Percentiles rank a stretch among this genome's conserved stretches.
Conservation (phyloP, 1,140 invertebrate genomes). For the Hormaphis cornu region DNA sequence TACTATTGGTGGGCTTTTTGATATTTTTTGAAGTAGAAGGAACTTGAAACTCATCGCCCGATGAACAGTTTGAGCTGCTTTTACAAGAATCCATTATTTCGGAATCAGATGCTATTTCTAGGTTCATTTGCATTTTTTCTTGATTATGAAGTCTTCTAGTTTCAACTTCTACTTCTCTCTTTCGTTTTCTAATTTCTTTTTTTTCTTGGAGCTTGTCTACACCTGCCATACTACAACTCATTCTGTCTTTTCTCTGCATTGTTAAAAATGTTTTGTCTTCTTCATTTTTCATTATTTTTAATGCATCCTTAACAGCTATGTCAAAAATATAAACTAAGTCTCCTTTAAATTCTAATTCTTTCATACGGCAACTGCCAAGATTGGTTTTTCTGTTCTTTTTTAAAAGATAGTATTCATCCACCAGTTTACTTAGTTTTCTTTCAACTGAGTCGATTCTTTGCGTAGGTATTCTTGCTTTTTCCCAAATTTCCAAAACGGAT, state of each 20-base stretch:
- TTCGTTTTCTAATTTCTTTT: constrained; percentile 6
- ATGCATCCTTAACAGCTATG: constrained; percentile 37
- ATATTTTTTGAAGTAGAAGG: too few relatives aligned
- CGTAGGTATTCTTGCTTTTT: too few relatives aligned
- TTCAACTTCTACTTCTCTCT: constrained; percentile 3
- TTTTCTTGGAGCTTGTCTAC: not conserved
- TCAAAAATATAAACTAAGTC: constrained; percentile 37
- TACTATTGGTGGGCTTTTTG: too few relatives aligned
- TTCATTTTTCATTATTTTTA: constrained; percentile 32
- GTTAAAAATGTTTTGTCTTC: constrained; percentile 34
- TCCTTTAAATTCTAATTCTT: constrained; percentile 32
- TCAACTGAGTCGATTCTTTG: too few relatives aligned
- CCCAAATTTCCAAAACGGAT: too few relatives aligned
- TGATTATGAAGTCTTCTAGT: not conserved
- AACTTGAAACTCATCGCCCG: too few relatives aligned
- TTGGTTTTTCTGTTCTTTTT: too few relatives aligned
- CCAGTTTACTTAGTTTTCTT: too few relatives aligned
- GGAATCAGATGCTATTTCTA: too few relatives aligned
- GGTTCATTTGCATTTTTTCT: not conserved
- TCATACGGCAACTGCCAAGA: not conserved
- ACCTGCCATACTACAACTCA: not conserved
- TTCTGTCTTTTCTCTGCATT: constrained; percentile 29
- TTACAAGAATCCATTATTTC: too few relatives aligned
- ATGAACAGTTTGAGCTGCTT: too few relatives aligned
- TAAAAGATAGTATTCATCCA: too few relatives aligned